A percentile compares a stretch with the other conserved stretches of the same genome.
Evolutionary conservation across 2,113 vertebrate genomes (phyloP).

Genomic region (Triplophysa tibetana): DNA sequence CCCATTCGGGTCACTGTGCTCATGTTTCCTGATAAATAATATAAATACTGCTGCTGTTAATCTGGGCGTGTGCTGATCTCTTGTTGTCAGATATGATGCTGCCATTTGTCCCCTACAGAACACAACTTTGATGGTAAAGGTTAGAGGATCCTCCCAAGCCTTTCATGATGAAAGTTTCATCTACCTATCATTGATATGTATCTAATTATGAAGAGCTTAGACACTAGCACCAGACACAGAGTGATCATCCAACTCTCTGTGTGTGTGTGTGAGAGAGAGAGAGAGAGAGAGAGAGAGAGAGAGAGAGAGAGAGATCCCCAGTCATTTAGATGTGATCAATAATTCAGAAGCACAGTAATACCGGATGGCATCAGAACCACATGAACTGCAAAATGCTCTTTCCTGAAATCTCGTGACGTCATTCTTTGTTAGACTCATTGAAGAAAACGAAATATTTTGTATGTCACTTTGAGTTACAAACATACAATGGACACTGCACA

Average conservation of each 20-base stretch:
- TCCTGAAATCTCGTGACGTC: slow-evolving; percentile 11
- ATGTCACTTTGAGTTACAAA: not conserved
- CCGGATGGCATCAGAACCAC: slow-evolving; percentile 41
- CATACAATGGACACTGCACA: slow-evolving; percentile 34
- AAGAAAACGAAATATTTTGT: slow-evolving; percentile 17
- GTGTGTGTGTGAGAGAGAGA: too few species aligned
- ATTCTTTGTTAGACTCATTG: slow-evolving; percentile 9
- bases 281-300: slow-evolving; percentile 4
- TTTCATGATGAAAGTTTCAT: too few species aligned
- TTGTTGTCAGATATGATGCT: slow-evolving; percentile 25
- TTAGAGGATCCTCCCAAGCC: slow-evolving; percentile 30
- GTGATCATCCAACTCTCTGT: not conserved
- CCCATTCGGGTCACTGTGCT: not conserved
- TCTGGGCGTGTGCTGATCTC: slow-evolving; percentile 19
- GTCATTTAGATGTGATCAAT: slow-evolving; percentile 65
- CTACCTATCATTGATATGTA: slow-evolving; percentile 37
- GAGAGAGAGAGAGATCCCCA: slow-evolving; percentile 34
- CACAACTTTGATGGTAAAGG: slow-evolving; percentile 51
- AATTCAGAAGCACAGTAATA: slow-evolving; percentile 65
- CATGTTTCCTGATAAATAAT: not conserved
- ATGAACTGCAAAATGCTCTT: slow-evolving; percentile 26
- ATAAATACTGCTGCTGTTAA: slow-evolving; percentile 13
- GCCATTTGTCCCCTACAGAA: slow-evolving; percentile 47
- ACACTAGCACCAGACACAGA: slow-evolving; percentile 3
- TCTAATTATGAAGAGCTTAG: slow-evolving; percentile 26